Evolutionary conservation across 2,113 vertebrate genomes (phyloP), one percentile per base, ranked within the genome.

Genomic region (Mustela nigripes): DNA sequence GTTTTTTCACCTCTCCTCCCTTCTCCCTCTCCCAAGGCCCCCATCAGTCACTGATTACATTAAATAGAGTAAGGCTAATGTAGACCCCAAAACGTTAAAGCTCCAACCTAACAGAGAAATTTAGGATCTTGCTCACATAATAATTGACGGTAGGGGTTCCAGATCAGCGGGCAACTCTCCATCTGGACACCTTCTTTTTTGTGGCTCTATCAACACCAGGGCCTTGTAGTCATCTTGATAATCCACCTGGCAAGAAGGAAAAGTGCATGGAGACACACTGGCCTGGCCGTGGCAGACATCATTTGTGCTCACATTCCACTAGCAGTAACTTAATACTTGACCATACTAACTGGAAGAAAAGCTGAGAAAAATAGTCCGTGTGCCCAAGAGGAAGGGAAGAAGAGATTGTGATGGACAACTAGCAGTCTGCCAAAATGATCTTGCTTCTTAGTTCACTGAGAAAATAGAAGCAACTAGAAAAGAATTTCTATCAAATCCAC

Each of bases 381-480:
- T 74, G 39, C 42, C 86, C 45, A 94, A 67, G 48, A 88, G 89
- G 22, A 91, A 53, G 42, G 31, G 11, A 19, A 93, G 42, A 89
- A 42, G 48, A 83, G 39, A 84, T 4, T 65, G 26, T 90, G 67
- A 89, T 42, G n/a, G 42, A 53, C 45, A 93, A 82, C 74, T 50
- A 84, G 80, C n/a, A 78, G 73, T 60, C 39, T 92, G 21, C 56
- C 81, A 28, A 89, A 63, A 93, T 63, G 28, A 79, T 78, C 83
- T 45, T 93, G 56, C 15, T 89, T 11, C 74, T 85, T 87, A 88
- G 74, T 88, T 95, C 39, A 45, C 60, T 12, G 7, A 95, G 67
- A 86, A 95, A 93, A 88, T 8, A 89, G 21, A 97, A 95, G 53
- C 36, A 79, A 69, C 18, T 90, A 92, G 50, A 94, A 95, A 86